These are phyloP conservation scores for Albula goreensis DNA, from an alignment of 2,113 vertebrate genomes.

Conservation along the genomic window DNA sequence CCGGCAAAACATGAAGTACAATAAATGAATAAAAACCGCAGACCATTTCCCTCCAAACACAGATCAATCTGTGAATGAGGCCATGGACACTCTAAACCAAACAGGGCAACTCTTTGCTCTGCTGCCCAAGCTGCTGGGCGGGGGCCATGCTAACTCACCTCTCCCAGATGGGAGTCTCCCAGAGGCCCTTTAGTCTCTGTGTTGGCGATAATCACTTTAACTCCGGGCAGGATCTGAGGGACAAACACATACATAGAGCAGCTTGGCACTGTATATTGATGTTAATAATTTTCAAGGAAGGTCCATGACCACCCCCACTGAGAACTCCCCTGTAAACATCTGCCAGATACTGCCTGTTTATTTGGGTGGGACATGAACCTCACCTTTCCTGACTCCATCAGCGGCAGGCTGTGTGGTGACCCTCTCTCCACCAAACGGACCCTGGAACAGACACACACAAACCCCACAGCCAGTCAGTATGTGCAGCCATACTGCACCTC, in stretches of 20 bases:
- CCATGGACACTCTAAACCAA: background rate
- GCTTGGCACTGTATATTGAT: too few relatives aligned
- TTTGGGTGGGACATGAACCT: background rate
- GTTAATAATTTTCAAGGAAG: too few relatives aligned
- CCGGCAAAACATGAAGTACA: too few relatives aligned
- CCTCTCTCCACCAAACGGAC: slow-evolving; percentile 93
- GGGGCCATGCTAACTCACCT: slow-evolving; percentile 67
- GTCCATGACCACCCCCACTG: too few relatives aligned
- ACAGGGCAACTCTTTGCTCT: background rate
- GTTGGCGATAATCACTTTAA: slow-evolving; percentile 94
- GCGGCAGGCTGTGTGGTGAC: slow-evolving; percentile 89
- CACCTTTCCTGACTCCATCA: slow-evolving; percentile 98
- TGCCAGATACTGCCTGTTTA: background rate
- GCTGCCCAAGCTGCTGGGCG: background rate
- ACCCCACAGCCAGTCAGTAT: background rate
- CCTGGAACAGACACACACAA: slow-evolving; percentile 59
- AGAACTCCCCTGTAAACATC: background rate
- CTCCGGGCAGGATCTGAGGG: slow-evolving; percentile 88
- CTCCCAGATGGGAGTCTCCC: slow-evolving; percentile 91
- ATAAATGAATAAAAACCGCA: too few relatives aligned
- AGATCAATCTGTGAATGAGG: background rate
- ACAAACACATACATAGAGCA: slow-evolving; percentile 18
- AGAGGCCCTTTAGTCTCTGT: slow-evolving; percentile 93
- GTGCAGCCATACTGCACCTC: background rate
- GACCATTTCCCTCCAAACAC: background rate